Base-by-base conservation (phyloP, 1,140 invertebrate genomes). In the Paramacrobiotus metropolitanus region DNA sequence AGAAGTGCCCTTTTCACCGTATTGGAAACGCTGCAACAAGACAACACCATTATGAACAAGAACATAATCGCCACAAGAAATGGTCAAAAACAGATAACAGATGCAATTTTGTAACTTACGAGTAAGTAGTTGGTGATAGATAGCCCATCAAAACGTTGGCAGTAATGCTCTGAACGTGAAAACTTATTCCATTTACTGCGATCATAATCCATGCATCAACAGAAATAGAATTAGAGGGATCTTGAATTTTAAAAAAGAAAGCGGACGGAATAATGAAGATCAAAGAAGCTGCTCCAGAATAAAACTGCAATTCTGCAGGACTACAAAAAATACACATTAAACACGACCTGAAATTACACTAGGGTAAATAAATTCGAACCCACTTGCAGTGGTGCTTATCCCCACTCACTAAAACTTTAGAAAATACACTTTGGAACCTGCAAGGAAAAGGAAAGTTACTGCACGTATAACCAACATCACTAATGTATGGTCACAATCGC, bases 91-190 rank as follows among this genome's bases (percentile, higher is more conserved):
- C 55, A 67, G 59, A 60, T 30, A 59, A 44, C 4, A 59, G 48
- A 59, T 63, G 31, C 45, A 61, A 65, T 31, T 61, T 45, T 21
- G 55, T 30, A 60, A 65, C 31, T 85, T n/a, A n/a, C n/a, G 85
- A 87, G 68, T 88, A 84, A 31, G 85, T 87, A 18, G 87, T 83
- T 40, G 85, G 85, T 73, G 82, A 85, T 68, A 87, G 85, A 68
- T 85, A 86, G 68, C 83, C 82, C 81, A 88, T 85, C 59, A 87
- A 77, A 55, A 84, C 83, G 74, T 87, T 87, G 9, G 85, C 85
- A 61, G 83, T 83, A 67, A 87, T 85, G 71, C 83, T 86, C 79
- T 87, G 86, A 69, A 84, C 84, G 71, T 88, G 86, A 71, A 87
- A 88, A 70, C 85, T 86, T 2, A 86, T 68, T 61, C 85, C 85